phyloP scores from a whole-genome alignment of 2,888 invertebrate species.

The Chrysodeixis includens region DNA sequence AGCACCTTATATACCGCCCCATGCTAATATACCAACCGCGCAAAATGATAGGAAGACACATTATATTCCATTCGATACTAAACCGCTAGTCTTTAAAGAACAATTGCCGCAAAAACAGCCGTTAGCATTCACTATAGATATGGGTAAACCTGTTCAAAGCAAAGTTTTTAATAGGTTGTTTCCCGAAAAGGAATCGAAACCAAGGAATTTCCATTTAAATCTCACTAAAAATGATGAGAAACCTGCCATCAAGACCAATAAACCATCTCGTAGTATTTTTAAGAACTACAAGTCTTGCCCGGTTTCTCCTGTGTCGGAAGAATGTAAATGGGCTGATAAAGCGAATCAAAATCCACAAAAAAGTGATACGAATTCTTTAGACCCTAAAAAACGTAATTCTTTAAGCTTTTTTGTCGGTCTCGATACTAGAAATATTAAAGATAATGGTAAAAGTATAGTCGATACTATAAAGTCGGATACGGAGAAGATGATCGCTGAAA shows the following conservation, averaged over 20 bases:
- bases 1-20: slow-evolving; percentile 82
- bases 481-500: slow-evolving; percentile 91
- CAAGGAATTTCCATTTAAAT: slow-evolving; percentile 82
- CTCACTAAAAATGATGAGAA: slow-evolving; percentile 77
- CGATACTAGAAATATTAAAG: slow-evolving; percentile 82
- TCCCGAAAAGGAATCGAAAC: slow-evolving; percentile 76
- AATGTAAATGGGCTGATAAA: slow-evolving; percentile 91
- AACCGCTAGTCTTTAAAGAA: slow-evolving; percentile 79
- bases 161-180: slow-evolving; percentile 85
- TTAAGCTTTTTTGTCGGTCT: slow-evolving; percentile 91
- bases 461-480: slow-evolving; percentile 91
- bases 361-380: slow-evolving; percentile 78
- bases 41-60: slow-evolving; percentile 70
- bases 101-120: slow-evolving; percentile 72
- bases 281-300: slow-evolving; percentile 94
- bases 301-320: slow-evolving; percentile 95
- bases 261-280: slow-evolving; percentile 87
- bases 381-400: slow-evolving; percentile 89
- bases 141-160: slow-evolving; percentile 75
- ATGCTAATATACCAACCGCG: slow-evolving; percentile 71
- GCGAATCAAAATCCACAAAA: slow-evolving; percentile 64
- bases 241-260: slow-evolving; percentile 74
- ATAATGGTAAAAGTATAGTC: slow-evolving; percentile 88
- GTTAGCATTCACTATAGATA: slow-evolving; percentile 78
- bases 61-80: slow-evolving; percentile 67